Evolutionary conservation across 2,888 invertebrate species (phyloP).

Genomic region (Ommatoiulus sabulosus): DNA sequence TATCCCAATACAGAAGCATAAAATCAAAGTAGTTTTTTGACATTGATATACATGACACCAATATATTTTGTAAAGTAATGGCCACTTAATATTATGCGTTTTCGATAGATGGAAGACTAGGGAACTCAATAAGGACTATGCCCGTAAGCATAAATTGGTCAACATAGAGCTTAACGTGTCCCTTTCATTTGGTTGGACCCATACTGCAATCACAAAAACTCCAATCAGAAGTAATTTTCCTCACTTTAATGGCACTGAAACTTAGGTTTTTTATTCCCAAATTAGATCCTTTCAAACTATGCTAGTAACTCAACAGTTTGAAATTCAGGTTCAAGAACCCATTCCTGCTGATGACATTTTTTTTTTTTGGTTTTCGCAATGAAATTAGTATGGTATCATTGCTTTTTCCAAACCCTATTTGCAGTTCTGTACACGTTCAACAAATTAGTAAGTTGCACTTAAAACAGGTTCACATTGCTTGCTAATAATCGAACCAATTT

Average conservation of each 20-base stretch:
- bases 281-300: background rate
- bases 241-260: background rate
- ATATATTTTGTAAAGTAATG: background rate
- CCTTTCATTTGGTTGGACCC: slow-evolving; percentile 42
- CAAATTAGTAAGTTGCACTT: slow-evolving; percentile 2
- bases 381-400: background rate
- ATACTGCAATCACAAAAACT: slow-evolving; percentile 31
- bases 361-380: background rate
- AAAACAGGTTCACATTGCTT: background rate
- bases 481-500: background rate
- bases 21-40: background rate
- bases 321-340: background rate
- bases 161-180: slow-evolving; percentile 22
- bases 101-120: slow-evolving; percentile 22
- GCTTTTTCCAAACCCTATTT: background rate
- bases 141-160: background rate
- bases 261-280: background rate
- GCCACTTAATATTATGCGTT: slow-evolving; percentile 11
- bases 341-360: background rate
- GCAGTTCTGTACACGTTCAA: background rate
- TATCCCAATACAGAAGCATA: background rate
- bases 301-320: background rate
- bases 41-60: background rate
- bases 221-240: background rate
- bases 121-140: slow-evolving; percentile 23